These are phyloP conservation scores for Oceanodroma leucorhoa DNA, from an alignment of 2,797 vertebrate species.

Conservation along the genomic window DNA sequence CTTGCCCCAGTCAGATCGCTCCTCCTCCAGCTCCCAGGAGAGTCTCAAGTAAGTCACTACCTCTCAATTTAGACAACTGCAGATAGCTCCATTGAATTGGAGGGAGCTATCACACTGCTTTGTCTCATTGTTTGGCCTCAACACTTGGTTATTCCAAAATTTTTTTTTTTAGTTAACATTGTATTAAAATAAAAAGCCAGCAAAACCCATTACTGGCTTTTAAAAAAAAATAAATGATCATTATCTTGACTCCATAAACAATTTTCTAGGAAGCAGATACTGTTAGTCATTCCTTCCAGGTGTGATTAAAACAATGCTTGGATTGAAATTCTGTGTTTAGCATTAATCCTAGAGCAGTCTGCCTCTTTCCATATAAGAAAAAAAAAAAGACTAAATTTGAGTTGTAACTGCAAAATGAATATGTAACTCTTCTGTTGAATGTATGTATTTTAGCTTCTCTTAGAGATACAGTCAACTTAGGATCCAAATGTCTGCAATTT, in stretches of 20 bases:
- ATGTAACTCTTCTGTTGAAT: background rate
- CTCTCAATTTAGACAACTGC: background rate
- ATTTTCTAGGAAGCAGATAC: background rate
- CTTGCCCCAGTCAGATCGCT: constrained; percentile 94
- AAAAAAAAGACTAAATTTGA: background rate
- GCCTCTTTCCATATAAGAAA: background rate
- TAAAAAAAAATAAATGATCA: background rate
- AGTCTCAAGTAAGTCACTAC: constrained; percentile 89
- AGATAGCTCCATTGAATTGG: background rate
- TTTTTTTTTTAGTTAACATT: background rate
- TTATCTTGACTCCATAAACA: background rate
- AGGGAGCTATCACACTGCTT: background rate
- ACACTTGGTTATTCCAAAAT: background rate
- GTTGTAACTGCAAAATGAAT: background rate
- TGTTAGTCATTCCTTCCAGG: background rate
- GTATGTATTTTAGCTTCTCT: background rate
- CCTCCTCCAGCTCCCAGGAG: constrained; percentile 97
- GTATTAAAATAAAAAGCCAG: background rate
- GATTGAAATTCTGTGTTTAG: background rate
- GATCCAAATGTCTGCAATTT: background rate
- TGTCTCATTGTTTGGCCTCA: background rate
- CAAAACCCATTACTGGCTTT: background rate
- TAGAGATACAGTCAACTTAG: background rate
- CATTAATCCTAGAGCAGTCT: background rate
- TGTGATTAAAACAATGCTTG: background rate